phyloP scores from a whole-genome alignment of 2,888 invertebrate genomes.

The Caenorhabditis sp. region DNA sequence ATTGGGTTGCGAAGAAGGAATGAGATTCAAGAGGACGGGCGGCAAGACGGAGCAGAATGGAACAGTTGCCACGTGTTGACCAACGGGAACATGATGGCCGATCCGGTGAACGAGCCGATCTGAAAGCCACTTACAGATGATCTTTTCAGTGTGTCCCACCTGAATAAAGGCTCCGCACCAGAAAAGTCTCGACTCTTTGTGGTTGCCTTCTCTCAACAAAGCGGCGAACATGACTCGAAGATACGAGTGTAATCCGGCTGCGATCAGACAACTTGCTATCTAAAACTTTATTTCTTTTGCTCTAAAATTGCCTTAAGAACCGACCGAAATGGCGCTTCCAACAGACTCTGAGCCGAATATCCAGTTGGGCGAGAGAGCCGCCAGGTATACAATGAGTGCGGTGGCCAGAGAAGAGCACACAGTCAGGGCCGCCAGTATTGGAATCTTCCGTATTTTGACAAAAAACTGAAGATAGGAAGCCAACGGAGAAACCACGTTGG shows the following conservation, averaged over 20 bases:
- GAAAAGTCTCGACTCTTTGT: conserved; percentile 78
- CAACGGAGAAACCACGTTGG: conserved; percentile 88
- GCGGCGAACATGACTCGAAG: conserved; percentile 75
- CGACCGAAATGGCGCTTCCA: conserved; percentile 60
- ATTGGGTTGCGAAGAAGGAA: conserved; percentile 4
- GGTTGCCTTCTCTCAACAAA: conserved; percentile 69
- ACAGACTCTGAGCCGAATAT: conserved; percentile 48
- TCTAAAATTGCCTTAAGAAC: neutral
- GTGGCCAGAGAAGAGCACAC: conserved; percentile 82
- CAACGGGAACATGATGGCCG: conserved; percentile 80
- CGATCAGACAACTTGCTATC: conserved; percentile 61
- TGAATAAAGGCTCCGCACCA: conserved; percentile 81
- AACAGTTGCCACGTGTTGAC: conserved; percentile 80
- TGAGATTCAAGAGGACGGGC: conserved; percentile 1
- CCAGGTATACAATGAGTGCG: conserved; percentile 85
- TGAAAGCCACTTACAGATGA: no score
- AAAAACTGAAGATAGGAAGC: conserved; percentile 84
- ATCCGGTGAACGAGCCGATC: conserved; percentile 80
- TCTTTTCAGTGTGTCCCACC: no score
- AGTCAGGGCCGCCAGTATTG: conserved; percentile 69
- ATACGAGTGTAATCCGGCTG: conserved; percentile 79
- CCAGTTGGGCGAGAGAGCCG: conserved; percentile 84
- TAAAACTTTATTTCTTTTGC: conserved; percentile 12
- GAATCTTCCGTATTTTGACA: conserved; percentile 68
- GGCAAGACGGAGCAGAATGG: conserved; percentile 65